Conservation (phyloP, 92 coral and sea anemone species). For the Paragorgia papillata region DNA sequence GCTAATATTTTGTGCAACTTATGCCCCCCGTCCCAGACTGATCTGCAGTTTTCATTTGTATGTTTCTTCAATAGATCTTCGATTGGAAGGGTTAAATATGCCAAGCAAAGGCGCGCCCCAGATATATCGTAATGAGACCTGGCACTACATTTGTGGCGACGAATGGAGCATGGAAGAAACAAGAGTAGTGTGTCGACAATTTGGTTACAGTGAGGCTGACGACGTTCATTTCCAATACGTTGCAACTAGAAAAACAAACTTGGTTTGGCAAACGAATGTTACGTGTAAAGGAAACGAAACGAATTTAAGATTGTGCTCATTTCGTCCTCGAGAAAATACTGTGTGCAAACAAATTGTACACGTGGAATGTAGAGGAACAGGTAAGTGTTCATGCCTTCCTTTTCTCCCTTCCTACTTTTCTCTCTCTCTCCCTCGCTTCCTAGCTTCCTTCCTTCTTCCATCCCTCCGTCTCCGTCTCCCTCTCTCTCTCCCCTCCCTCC, state of each 20-base stretch:
- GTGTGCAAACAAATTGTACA: background rate
- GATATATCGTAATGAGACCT: background rate
- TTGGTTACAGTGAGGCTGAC: background rate
- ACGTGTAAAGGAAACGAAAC: conserved; percentile 3
- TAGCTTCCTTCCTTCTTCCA: too few species aligned
- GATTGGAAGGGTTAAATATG: background rate
- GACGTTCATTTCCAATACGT: background rate
- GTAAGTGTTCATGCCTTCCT: too few species aligned
- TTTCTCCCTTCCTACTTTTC: too few species aligned
- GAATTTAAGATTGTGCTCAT: background rate
- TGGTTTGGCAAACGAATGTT: background rate
- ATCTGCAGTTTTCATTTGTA: background rate
- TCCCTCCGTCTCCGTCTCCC: too few species aligned
- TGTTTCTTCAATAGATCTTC: conserved; percentile 1
- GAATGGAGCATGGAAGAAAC: background rate
- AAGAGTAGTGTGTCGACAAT: background rate
- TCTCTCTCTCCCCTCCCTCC: too few species aligned
- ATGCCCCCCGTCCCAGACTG: background rate
- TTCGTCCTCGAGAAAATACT: background rate
- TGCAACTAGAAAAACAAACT: background rate
- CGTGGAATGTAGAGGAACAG: conserved; percentile 17
- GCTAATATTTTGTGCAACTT: too few species aligned
- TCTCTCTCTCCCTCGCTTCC: too few species aligned
- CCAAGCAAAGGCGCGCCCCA: background rate
- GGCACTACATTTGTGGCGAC: conserved; percentile 20